These are phyloP conservation scores for Deroplatys truncata DNA, from an alignment of 2,888 invertebrate genomes.

Conservation along the genomic window DNA sequence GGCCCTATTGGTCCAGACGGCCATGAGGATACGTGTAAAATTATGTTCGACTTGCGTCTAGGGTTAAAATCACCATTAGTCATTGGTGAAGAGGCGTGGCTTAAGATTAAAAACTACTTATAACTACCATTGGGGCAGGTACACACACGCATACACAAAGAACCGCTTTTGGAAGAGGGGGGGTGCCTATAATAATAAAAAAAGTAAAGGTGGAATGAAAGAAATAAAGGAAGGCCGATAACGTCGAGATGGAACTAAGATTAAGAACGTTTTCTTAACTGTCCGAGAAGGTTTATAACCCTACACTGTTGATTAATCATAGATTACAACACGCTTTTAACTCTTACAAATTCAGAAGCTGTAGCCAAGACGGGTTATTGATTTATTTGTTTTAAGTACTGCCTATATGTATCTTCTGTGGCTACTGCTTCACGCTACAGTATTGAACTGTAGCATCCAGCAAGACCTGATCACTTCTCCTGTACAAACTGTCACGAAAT, in stretches of 20 bases:
- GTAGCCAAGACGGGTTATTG: not conserved
- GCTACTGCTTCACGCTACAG: not conserved
- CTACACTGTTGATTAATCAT: not conserved
- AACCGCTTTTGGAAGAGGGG: not conserved
- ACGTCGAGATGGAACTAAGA: not conserved
- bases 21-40: slow-evolving; percentile 13
- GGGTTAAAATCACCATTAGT: slow-evolving; percentile 23
- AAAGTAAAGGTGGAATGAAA: too few species aligned
- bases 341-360: not conserved
- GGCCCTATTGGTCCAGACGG: slow-evolving; percentile 6
- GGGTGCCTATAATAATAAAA: not conserved
- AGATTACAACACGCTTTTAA: not conserved
- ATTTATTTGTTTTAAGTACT: not conserved
- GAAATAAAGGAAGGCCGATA: too few species aligned
- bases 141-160: not conserved
- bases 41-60: slow-evolving; percentile 8
- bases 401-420: not conserved
- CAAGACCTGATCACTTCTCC: too few species aligned
- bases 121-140: too few species aligned
- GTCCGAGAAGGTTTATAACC: not conserved
- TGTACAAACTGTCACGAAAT: too few species aligned
- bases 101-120: slow-evolving; percentile 1
- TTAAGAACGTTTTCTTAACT: not conserved
- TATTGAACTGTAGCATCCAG: too few species aligned
- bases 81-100: slow-evolving; percentile 14